A percentile compares a stretch with the other conserved stretches of the same genome.
phyloP scores from a whole-genome alignment of 2,113 vertebrate genomes.

The Scophthalmus maximus region DNA sequence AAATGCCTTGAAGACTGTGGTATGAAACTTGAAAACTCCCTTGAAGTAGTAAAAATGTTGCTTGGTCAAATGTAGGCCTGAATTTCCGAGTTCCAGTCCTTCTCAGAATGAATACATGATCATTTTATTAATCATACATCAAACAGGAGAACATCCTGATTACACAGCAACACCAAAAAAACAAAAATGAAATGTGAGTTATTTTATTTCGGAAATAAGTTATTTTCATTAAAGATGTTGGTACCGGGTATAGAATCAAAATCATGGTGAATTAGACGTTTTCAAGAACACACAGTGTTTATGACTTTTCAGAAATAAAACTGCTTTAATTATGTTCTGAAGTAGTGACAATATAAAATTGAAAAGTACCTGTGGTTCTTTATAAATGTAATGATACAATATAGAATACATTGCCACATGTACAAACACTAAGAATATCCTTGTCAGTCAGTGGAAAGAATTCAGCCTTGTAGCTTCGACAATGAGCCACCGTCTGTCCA shows the following conservation, averaged over 20 bases:
- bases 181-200: neutral
- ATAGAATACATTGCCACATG: neutral
- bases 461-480: constrained; percentile 28
- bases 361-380: neutral
- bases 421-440: constrained; percentile 21
- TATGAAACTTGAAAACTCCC: no score
- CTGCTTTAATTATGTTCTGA: neutral
- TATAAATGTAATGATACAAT: neutral
- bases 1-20: no score
- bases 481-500: constrained; percentile 40
- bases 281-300: neutral
- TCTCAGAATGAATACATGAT: constrained; percentile 9
- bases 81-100: constrained; percentile 1
- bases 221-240: neutral
- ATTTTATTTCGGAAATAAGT: neutral
- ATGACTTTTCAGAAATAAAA: neutral
- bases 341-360: neutral
- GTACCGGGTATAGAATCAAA: neutral
- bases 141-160: neutral
- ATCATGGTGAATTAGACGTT: no score
- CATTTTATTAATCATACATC: neutral
- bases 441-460: constrained; percentile 26
- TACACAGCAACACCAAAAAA: neutral
- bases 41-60: no score
- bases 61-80: constrained; percentile 19